Base-by-base conservation (phyloP, 2,888 invertebrate species). In the Nymphalis polychloros region DNA sequence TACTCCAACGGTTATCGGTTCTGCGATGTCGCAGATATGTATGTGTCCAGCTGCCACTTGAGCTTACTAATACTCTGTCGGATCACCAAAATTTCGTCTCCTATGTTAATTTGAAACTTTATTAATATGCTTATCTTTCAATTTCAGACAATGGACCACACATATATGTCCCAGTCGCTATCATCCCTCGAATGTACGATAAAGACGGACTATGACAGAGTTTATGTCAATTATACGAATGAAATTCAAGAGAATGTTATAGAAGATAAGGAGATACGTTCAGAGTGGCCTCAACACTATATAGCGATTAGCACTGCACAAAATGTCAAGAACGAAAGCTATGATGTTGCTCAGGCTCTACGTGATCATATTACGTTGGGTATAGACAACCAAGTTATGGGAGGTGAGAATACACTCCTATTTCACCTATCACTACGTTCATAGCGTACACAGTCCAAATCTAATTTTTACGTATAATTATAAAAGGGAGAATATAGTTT, bases 131-230 rank as follows among this genome's bases (percentile, higher is more conserved):
- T 17, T 27, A 23, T 23, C 23, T 53, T n/a, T 8, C 7, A n/a
- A 55, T 55, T 66, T 16, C 82, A 90, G 89, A 83, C 73, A 0
- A 71, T 87, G 72, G 92, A 92, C 65, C 91, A 92, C 77, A 86
- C 89, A 1, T 92, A 91, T 76, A 85, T 92, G 80, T 88, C 90
- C 0, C 90, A 90, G 60, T 88, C 91, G 0, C 80, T 92, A 0
- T 91, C 92, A 0, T 76, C 81, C 0, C 78, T 92, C 0, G 87
- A 84, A 5, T 74, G 81, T 4, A 76, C 75, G 0, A 78, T 81
- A 0, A 92, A 90, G 61, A n/a, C 64, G 0, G 86, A 88, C 10
- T 92, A 89, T 13, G 92, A 92, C 69, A 86, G 85, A 66, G 88
- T 91, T 50, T 90, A 82, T 72, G 84, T 90, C 1, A 89, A 91